These are phyloP conservation scores for Ammodytes dubius DNA, from an alignment of 2,113 vertebrate species.

Conservation along the genomic window DNA sequence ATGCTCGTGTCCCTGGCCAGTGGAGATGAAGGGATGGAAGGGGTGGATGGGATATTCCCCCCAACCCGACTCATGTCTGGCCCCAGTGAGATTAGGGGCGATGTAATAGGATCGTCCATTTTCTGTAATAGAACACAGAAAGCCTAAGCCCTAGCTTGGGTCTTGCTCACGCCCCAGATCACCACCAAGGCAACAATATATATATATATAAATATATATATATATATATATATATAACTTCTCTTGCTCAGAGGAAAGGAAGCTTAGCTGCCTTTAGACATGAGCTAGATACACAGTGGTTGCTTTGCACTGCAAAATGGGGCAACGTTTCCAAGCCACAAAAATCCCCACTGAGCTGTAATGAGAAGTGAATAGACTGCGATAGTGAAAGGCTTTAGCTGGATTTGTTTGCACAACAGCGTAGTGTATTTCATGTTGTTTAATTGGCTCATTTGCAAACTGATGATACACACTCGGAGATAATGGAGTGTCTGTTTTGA, in stretches of 20 bases:
- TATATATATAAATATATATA: conserved; percentile 7
- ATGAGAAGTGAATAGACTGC: conserved; percentile 54
- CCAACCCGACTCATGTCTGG: conserved; percentile 40
- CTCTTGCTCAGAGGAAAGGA: conserved; percentile 39
- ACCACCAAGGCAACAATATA: conserved; percentile 50
- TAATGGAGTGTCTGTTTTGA: conserved; percentile 34
- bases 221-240: conserved; percentile 24
- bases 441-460: conserved; percentile 74
- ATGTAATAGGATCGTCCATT: conserved; percentile 77
- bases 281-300: conserved; percentile 24
- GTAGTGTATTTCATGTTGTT: conserved; percentile 47
- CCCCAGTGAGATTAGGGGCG: conserved; percentile 70
- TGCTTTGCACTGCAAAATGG: conserved; percentile 43
- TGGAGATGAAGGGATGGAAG: conserved; percentile 38
- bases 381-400: conserved; percentile 36
- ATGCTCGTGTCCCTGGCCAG: conserved; percentile 16
- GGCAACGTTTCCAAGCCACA: conserved; percentile 35
- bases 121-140: conserved; percentile 78
- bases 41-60: conserved; percentile 48
- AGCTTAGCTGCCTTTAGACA: conserved; percentile 58
- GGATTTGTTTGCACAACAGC: conserved; percentile 50
- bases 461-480: conserved; percentile 48
- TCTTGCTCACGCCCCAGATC: conserved; percentile 55
- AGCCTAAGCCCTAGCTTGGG: conserved; percentile 67
- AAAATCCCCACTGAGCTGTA: conserved; percentile 59